Evolutionary conservation across 2,797 vertebrate species (phyloP), one percentile per base, ranked within the genome.

Genomic region (Anabacerthia variegaticeps): DNA sequence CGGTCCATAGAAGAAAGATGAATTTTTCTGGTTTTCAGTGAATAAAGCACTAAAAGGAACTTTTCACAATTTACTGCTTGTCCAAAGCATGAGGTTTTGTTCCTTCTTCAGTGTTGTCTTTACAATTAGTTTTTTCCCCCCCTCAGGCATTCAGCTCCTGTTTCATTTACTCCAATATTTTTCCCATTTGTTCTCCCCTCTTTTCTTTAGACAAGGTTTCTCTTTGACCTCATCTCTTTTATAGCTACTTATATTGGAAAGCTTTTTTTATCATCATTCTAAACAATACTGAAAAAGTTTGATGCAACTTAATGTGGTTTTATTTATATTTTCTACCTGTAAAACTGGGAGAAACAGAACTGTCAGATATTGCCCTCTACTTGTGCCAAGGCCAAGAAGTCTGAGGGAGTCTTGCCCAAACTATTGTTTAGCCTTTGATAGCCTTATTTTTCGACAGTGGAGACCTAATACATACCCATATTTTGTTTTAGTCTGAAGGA

Each of bases 401-500:
- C 36, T 20, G 74, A 72, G 12, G 10, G 49, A 75, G 10, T 41
- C 49, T 52, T 91, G 21, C 30, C 26, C 21, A 34, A 43, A 67
- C 12, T 20, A 2, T 36, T 68, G 22, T 65, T 82, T 68, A 84
- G 49, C 36, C 26, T 88, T 88, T 61, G 34, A 20, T 10, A 46
- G 27, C 49, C 43, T 61, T 68, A 5, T 52, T 66, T 75, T 21
- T 81, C 51, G 36, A 4, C 36, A 67, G 23, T 12, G 27, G 6
- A 36, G 21, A 32, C 75, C 41, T 96, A 71, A 95, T 73, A 32
- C 49, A 24, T 92, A 44, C 17, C 54, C 22, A 0, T 67, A 3
- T 75, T 88, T 94, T 93, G 27, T n/a, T 97, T 72, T 95, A 99
- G 98, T 98, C 97, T 89, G 98, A 98, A 80, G 98, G 98, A 58